Conservation (phyloP, 1,140 invertebrate genomes). For the Drosophila sp. region DNA sequence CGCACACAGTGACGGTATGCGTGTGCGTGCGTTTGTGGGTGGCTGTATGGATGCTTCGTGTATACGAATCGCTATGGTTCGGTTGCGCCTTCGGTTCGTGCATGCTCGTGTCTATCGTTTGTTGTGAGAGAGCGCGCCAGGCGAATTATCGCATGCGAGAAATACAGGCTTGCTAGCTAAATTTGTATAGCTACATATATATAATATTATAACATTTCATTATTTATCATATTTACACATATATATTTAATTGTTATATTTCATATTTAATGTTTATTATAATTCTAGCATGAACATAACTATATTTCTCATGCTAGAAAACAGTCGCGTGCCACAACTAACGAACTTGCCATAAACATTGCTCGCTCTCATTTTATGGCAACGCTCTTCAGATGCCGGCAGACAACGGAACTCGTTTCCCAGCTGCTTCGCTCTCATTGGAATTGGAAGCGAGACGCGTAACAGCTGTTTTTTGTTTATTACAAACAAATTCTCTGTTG, state of each 20-base stretch:
- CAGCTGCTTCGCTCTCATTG: conserved; percentile 42
- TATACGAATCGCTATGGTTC: conserved; percentile 23
- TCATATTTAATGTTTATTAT: not conserved
- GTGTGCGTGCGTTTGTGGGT: conserved; percentile 40
- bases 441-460: conserved; percentile 32
- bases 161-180: not conserved
- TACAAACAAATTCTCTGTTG: conserved; percentile 64
- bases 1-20: conserved; percentile 30
- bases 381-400: conserved; percentile 41
- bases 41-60: conserved; percentile 44
- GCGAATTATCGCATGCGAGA: conserved; percentile 64
- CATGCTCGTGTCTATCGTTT: not conserved
- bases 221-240: not conserved
- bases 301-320: conserved; percentile 1
- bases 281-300: not conserved
- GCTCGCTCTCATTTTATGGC: conserved; percentile 36
- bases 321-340: not conserved
- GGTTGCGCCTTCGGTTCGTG: conserved; percentile 23
- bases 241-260: not conserved
- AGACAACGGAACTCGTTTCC: conserved; percentile 33
- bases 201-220: too few relatives aligned
- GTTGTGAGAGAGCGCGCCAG: not conserved
- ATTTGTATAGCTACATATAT: not conserved
- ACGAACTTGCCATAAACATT: conserved; percentile 36
- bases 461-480: conserved; percentile 82